Evolutionary conservation across 2,113 vertebrate genomes (phyloP).

Genomic region (Crypturellus undulatus): DNA sequence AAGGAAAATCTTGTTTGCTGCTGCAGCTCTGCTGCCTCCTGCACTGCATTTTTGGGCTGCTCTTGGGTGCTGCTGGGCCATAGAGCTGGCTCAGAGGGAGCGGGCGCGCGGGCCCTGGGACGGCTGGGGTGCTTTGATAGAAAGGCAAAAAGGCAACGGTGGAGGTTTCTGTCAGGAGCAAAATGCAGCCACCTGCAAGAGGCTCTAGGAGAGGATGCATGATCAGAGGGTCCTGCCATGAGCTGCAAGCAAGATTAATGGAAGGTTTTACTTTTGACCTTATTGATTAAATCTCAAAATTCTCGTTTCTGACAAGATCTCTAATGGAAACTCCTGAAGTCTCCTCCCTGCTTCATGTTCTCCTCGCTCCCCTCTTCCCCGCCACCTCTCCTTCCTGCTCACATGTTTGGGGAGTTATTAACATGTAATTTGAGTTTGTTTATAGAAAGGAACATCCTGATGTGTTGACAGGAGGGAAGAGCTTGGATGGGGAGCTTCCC

Average conservation of each 20-base stretch:
- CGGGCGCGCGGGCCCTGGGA: background rate
- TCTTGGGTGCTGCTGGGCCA: background rate
- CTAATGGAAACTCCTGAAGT: background rate
- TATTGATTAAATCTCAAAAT: background rate
- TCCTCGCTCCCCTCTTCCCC: background rate
- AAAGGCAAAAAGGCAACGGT: background rate
- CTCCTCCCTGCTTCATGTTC: background rate
- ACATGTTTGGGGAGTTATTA: constrained; percentile 7
- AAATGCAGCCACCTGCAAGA: background rate
- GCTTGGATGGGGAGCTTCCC: background rate
- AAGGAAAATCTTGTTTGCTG: constrained; percentile 11
- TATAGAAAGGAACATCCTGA: constrained; percentile 22
- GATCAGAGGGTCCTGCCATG: background rate
- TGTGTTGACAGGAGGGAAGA: background rate
- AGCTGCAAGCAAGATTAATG: background rate
- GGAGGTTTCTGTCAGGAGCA: background rate
- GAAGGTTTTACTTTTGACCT: background rate
- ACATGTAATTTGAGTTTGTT: constrained; percentile 33
- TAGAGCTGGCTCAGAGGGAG: background rate
- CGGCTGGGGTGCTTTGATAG: background rate
- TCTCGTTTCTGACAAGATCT: background rate
- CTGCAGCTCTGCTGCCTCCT: background rate
- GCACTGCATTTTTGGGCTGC: background rate
- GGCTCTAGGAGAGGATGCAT: background rate
- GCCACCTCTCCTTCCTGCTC: background rate